Base-by-base conservation (phyloP, 2,797 vertebrate species). In the Diglossa cyanea region DNA sequence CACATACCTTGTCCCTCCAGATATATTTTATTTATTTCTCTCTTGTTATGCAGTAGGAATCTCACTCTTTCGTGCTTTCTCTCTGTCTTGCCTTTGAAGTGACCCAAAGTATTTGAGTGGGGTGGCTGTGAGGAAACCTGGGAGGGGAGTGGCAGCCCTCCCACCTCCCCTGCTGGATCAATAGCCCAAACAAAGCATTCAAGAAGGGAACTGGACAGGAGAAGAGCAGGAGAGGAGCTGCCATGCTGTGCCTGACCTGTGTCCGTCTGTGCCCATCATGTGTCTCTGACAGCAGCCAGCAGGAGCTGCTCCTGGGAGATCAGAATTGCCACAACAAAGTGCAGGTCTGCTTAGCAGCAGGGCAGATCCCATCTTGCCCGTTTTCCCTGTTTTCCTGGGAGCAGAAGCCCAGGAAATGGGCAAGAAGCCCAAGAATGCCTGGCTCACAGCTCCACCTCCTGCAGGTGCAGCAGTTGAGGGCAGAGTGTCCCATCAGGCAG, bases 1-100 rank as follows among this genome's bases (percentile, higher is more conserved):
- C 67, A 31, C 67, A 77, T 74, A 72, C 77, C 75, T 89, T 94
- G 93, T 95, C 92, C 78, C 91, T 90, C 65, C 45, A 9, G 63
- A 47, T 75, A 58, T 88, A 62, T 88, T 97, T 95, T 96, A 95
- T 95, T 93, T 96, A 93, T 95, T 95, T 97, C 23, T 91, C n/a
- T 39, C 20, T 87, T 4, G 7, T 53, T 85, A 26, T 55, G 72
- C 86, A 86, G 88, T 37, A 77, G n/a, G 72, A 86, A 72, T 86
- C 76, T 71, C 31, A 4, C 11, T 30, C 51, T 67, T 31, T 67
- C 3, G 0, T 58, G 61, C 45, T 71, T 74, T 81, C 39, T 78
- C 40, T 66, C 66, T 68, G 62, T 90, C 93, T 96, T 88, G 72
- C 82, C 39, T 40, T 68, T 7, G 2, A 66, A 76, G 80, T 93